Base-by-base conservation (phyloP, 2,888 invertebrate genomes). In the Drosophila paranaensis region DNA sequence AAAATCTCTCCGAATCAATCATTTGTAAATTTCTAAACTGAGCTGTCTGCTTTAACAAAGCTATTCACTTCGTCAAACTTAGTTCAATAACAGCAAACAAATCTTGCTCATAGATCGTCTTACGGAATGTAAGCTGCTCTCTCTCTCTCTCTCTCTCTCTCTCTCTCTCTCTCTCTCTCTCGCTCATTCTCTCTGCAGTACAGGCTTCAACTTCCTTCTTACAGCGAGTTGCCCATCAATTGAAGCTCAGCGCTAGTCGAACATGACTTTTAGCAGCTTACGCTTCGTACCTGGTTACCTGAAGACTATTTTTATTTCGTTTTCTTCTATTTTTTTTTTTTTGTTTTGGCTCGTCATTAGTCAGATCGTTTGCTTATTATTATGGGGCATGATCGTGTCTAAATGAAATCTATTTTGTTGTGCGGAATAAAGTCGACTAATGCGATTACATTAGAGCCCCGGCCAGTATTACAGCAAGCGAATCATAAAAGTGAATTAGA, bases 401-500 rank as follows among this genome's bases (percentile, higher is more conserved):
- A 87, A 85, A 85, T 85, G 74, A 85, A 89, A 89, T 89, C 84
- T 79, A 81, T 85, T 79, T 89, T 81, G 66, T 75, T 63, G 57
- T 68, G 69, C 71, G 87, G 69, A 58, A 74, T 89, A 82, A 78
- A 77, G 79, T 69, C 27, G 70, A 75, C 74, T 88, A 88, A 88
- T 88, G 90, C 90, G 88, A 90, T 88, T 88, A 88, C 88, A 89
- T 86, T 86, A 88, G 81, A 85, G 79, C 63, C 48, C 50, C 58
- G 53, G 14, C 43, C 51, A 60, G 78, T 75, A 78, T 81, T 84
- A 75, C 76, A 70, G 60, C 40, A 43, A 62, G 64, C 76, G 78
- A 80, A 81, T 74, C 82, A 84, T 79, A 85, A 84, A 85, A 87
- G 88, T 84, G 79, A 89, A 89, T 74, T 72, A 82, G 57, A 62